A percentile compares a stretch with the other conserved stretches of the same genome.
These are phyloP conservation scores for Lepeophtheirus salmonis DNA, from an alignment of 1,140 invertebrate species.

Conservation along the genomic window DNA sequence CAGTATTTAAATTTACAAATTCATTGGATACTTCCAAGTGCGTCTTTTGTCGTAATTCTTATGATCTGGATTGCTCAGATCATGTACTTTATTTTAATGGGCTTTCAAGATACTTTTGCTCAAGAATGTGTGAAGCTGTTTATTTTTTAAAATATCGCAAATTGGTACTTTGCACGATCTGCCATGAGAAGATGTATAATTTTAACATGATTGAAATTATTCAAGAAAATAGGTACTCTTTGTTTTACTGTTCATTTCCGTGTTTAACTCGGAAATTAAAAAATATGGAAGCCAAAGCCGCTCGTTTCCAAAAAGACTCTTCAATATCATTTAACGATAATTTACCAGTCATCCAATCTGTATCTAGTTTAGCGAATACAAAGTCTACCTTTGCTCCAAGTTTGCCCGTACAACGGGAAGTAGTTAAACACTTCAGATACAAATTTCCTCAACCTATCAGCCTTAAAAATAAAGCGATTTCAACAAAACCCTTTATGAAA, in stretches of 20 bases:
- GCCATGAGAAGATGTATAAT: neutral
- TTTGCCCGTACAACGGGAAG: too few relatives aligned
- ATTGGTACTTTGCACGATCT: neutral
- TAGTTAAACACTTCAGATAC: too few relatives aligned
- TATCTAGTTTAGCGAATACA: too few relatives aligned
- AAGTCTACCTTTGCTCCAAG: too few relatives aligned
- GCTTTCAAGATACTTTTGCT: neutral
- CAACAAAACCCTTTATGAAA: too few relatives aligned
- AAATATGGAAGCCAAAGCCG: too few relatives aligned
- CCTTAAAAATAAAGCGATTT: too few relatives aligned
- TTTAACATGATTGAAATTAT: neutral
- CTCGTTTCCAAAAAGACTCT: too few relatives aligned
- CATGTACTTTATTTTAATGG: neutral
- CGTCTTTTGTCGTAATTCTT: neutral
- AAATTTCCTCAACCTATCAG: too few relatives aligned
- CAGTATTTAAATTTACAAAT: neutral
- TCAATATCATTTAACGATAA: too few relatives aligned
- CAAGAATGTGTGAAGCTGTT: neutral
- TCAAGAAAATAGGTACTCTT: neutral
- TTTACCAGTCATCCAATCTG: too few relatives aligned
- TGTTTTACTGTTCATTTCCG: neutral
- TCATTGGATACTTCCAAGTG: neutral
- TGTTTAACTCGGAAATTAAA: too few relatives aligned
- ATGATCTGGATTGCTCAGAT: neutral
- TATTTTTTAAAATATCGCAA: neutral